Percentiles rank a stretch among this genome's conserved stretches.
These are phyloP conservation scores for Halictus ligatus DNA, from an alignment of 2,888 invertebrate genomes.

Conservation along the genomic window DNA sequence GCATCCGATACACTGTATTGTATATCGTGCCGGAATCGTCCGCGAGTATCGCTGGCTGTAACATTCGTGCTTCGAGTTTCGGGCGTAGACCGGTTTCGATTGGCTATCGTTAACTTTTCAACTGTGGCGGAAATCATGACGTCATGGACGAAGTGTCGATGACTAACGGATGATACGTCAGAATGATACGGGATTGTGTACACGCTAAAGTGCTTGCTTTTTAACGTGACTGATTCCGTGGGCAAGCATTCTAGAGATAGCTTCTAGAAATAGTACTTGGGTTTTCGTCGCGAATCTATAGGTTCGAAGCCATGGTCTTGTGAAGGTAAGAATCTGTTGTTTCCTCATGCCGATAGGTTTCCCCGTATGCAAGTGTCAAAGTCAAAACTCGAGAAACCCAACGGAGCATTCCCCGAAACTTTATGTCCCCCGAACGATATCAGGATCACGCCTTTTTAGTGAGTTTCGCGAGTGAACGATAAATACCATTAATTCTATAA, in stretches of 20 bases:
- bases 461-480: background rate
- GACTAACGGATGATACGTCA: slow-evolving; percentile 67
- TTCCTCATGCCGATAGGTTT: background rate
- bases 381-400: slow-evolving; percentile 4
- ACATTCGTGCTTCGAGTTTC: slow-evolving; percentile 49
- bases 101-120: slow-evolving; percentile 63
- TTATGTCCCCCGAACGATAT: slow-evolving; percentile 17
- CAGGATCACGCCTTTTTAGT: background rate
- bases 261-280: background rate
- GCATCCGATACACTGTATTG: background rate
- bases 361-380: slow-evolving; percentile 16
- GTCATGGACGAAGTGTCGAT: slow-evolving; percentile 76
- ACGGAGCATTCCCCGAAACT: slow-evolving; percentile 21
- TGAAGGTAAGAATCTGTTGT: slow-evolving; percentile 64
- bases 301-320: slow-evolving; percentile 41
- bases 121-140: slow-evolving; percentile 78
- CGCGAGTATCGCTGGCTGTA: slow-evolving; percentile 12
- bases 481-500: background rate
- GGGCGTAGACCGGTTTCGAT: slow-evolving; percentile 68
- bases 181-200: slow-evolving; percentile 52
- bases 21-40: background rate
- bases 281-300: slow-evolving; percentile 39
- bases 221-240: slow-evolving; percentile 37
- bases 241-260: slow-evolving; percentile 5
- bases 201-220: slow-evolving; percentile 37